phyloP scores from a whole-genome alignment of 2,797 vertebrate genomes.

The Eulemur mongoz region DNA sequence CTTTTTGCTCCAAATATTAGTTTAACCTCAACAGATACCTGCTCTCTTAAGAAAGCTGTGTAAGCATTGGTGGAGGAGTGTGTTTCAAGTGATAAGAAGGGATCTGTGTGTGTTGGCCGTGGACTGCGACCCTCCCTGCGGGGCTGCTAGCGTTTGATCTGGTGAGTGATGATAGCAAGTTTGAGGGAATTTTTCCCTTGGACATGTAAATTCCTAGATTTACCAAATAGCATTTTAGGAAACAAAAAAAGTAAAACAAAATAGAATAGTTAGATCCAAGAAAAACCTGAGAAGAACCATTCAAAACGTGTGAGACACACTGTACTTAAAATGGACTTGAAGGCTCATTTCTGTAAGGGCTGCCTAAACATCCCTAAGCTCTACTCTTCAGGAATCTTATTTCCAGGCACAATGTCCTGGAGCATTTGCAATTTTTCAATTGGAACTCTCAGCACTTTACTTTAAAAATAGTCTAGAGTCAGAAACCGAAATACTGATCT shows the following conservation, averaged over 20 bases:
- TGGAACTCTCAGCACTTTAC: conserved; percentile 42
- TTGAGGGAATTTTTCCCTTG: conserved; percentile 40
- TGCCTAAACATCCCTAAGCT: conserved; percentile 16
- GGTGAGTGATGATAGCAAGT: neutral
- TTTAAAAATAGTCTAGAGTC: conserved; percentile 62
- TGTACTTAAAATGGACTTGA: conserved; percentile 36
- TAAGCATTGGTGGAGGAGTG: neutral
- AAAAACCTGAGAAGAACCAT: conserved; percentile 33
- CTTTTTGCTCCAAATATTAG: conserved; percentile 68
- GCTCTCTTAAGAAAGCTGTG: conserved; percentile 41
- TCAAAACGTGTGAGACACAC: conserved; percentile 29
- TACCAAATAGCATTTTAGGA: conserved; percentile 14
- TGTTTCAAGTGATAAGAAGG: conserved; percentile 56
- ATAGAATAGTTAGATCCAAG: neutral
- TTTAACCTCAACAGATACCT: conserved; percentile 55
- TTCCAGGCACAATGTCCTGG: conserved; percentile 65
- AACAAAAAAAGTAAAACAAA: neutral
- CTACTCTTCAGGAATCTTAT: conserved; percentile 53
- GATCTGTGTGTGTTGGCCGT: conserved; percentile 33
- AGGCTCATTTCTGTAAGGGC: neutral
- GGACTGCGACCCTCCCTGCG: conserved; percentile 2
- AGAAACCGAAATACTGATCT: conserved; percentile 59
- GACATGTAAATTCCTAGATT: conserved; percentile 31
- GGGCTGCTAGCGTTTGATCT: conserved; percentile 49
- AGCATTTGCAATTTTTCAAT: conserved; percentile 53